Evolutionary conservation across 1,140 invertebrate species (phyloP).

Genomic region (Drosophila sp.): DNA sequence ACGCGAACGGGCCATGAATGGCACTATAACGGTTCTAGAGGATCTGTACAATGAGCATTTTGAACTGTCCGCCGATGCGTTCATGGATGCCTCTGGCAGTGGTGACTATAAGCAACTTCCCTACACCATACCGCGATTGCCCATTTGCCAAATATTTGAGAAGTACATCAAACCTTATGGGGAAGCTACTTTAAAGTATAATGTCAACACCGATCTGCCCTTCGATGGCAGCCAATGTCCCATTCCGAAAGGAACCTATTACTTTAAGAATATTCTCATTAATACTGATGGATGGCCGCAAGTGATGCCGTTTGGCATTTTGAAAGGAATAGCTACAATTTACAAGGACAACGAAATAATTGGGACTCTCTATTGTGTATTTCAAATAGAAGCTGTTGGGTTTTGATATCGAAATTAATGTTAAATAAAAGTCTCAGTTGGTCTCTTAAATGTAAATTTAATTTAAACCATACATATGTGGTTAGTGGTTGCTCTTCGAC

Average conservation of each 20-base stretch:
- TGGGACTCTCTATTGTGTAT: too few species aligned
- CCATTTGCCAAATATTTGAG: slow-evolving; percentile 24
- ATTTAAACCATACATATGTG: too few species aligned
- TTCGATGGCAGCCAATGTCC: slow-evolving; percentile 29
- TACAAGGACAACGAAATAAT: too few species aligned
- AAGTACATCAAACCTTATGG: slow-evolving; percentile 19
- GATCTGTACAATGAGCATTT: slow-evolving; percentile 19
- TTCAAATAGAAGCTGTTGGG: too few species aligned
- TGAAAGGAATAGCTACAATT: too few species aligned
- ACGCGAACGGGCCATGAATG: slow-evolving; percentile 29
- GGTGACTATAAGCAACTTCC: slow-evolving; percentile 36
- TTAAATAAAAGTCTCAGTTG: too few species aligned
- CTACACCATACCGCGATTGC: not conserved
- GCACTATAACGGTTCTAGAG: slow-evolving; percentile 16
- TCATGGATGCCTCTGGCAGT: slow-evolving; percentile 24
- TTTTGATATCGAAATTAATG: too few species aligned
- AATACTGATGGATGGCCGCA: slow-evolving; percentile 36
- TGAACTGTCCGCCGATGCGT: slow-evolving; percentile 16
- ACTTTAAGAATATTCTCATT: slow-evolving; percentile 21
- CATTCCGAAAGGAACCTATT: slow-evolving; percentile 31
- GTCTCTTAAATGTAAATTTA: too few species aligned
- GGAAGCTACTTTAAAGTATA: not conserved
- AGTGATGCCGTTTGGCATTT: slow-evolving; percentile 8
- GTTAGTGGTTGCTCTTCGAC: too few species aligned
- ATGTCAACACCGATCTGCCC: slow-evolving; percentile 35